Conservation (phyloP, 2,113 vertebrate genomes). For the Ochotona curzoniae region DNA sequence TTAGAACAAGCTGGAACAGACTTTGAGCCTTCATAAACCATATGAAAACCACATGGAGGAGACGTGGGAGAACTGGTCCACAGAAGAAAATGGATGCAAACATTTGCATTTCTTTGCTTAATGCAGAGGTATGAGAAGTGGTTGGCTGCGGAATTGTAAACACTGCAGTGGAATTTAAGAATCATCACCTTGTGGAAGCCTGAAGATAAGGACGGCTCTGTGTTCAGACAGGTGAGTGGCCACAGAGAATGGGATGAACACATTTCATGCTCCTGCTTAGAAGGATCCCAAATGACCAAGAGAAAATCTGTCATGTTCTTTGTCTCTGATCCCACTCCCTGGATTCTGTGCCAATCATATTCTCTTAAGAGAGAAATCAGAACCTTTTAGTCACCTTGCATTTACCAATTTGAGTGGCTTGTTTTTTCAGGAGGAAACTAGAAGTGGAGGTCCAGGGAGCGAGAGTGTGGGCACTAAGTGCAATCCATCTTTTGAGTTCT, state of each 20-base stretch:
- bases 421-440: not conserved
- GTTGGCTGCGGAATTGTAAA: conserved; percentile 59
- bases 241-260: not conserved
- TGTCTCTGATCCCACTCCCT: conserved; percentile 27
- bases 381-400: conserved; percentile 20
- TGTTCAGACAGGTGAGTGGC: conserved; percentile 50
- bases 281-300: not conserved
- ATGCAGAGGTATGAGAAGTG: conserved; percentile 8
- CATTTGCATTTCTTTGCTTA: conserved; percentile 54
- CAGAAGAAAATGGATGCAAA: conserved; percentile 72
- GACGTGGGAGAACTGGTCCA: conserved; percentile 61
- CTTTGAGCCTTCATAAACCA: conserved; percentile 75
- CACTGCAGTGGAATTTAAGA: not conserved
- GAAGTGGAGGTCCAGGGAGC: not conserved
- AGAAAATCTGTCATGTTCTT: conserved; percentile 40
- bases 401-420: not conserved
- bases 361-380: not conserved
- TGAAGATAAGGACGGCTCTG: not conserved
- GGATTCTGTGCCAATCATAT: not conserved
- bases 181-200: conserved; percentile 1
- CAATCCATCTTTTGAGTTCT: not conserved
- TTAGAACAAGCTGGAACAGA: conserved; percentile 82
- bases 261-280: not conserved
- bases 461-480: not conserved
- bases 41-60: conserved; percentile 81